These are phyloP conservation scores for Paratrypauchen microcephalus DNA, from an alignment of 2,797 vertebrate genomes.

Conservation along the genomic window DNA sequence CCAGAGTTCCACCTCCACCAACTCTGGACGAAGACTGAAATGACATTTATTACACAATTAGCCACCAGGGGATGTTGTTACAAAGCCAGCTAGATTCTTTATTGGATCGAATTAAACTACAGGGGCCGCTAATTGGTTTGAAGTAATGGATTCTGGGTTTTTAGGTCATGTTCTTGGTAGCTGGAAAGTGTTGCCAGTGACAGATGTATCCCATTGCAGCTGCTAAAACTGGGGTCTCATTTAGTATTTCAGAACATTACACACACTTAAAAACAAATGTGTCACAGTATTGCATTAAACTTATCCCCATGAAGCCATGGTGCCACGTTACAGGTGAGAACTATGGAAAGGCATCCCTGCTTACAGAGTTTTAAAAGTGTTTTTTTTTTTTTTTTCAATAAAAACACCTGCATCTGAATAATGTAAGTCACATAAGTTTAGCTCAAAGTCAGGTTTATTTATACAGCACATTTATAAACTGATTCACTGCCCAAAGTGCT, in stretches of 20 bases:
- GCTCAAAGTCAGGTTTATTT: too few relatives aligned
- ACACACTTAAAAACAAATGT: not conserved
- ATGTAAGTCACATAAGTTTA: too few relatives aligned
- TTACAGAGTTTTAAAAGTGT: too few relatives aligned
- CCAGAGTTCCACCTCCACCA: slow-evolving; percentile 38
- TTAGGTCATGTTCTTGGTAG: not conserved
- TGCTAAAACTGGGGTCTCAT: not conserved
- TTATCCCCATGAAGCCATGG: too few relatives aligned
- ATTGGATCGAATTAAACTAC: not conserved
- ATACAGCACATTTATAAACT: too few relatives aligned
- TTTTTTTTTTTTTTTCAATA: too few relatives aligned
- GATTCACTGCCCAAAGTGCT: too few relatives aligned
- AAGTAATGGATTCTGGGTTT: slow-evolving; percentile 6
- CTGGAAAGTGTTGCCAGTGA: slow-evolving; percentile 4
- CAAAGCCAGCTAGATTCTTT: slow-evolving; percentile 11
- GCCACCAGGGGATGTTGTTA: not conserved
- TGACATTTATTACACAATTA: slow-evolving; percentile 24
- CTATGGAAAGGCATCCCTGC: too few relatives aligned
- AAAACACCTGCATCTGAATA: too few relatives aligned
- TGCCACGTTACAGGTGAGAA: too few relatives aligned
- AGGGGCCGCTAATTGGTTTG: slow-evolving; percentile 10
- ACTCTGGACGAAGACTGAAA: slow-evolving; percentile 6
- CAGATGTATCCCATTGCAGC: not conserved
- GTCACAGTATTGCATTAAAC: too few relatives aligned
- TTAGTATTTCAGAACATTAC: not conserved